Conservation (phyloP, 2,113 vertebrate species). For the Trochalopteron elliotii region DNA sequence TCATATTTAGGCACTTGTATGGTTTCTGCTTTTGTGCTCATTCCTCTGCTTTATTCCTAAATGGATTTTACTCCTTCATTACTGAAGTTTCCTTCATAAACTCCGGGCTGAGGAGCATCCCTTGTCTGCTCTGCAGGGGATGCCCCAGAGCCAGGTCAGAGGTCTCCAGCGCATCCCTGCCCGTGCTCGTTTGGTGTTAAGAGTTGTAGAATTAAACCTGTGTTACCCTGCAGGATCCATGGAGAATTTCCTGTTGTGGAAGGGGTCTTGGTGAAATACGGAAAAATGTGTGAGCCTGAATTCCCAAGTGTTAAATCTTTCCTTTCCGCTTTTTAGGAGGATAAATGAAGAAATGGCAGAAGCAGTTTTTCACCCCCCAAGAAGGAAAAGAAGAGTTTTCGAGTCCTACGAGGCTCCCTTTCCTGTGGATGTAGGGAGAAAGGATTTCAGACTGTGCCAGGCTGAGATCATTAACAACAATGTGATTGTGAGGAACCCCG, state of each 20-base stretch:
- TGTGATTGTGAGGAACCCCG: slow-evolving; percentile 78
- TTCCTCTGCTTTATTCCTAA: neutral
- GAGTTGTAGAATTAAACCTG: neutral
- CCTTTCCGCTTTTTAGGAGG: neutral
- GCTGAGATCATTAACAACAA: slow-evolving; percentile 84
- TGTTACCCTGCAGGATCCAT: neutral
- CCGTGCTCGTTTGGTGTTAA: neutral
- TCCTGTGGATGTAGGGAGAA: slow-evolving; percentile 68
- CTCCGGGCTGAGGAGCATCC: neutral
- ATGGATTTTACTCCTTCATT: neutral
- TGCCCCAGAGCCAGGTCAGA: neutral
- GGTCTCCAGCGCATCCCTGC: neutral
- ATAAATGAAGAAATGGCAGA: slow-evolving; percentile 66
- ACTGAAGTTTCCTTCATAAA: neutral
- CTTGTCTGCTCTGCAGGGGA: neutral
- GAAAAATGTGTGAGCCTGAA: neutral
- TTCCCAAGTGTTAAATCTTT: neutral
- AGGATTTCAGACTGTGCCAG: slow-evolving; percentile 67
- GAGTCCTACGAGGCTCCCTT: slow-evolving; percentile 81
- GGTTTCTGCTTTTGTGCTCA: neutral
- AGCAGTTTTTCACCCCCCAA: slow-evolving; percentile 85
- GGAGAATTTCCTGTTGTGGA: neutral
- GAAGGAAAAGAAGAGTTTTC: slow-evolving; percentile 78
- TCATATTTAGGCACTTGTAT: rapidly evolving
- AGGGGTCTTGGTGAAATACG: neutral